A percentile compares a stretch with the other conserved stretches of the same genome.
Evolutionary conservation across 23 tunicate species (phyloP).

Genomic region (Ciona savignyi): DNA sequence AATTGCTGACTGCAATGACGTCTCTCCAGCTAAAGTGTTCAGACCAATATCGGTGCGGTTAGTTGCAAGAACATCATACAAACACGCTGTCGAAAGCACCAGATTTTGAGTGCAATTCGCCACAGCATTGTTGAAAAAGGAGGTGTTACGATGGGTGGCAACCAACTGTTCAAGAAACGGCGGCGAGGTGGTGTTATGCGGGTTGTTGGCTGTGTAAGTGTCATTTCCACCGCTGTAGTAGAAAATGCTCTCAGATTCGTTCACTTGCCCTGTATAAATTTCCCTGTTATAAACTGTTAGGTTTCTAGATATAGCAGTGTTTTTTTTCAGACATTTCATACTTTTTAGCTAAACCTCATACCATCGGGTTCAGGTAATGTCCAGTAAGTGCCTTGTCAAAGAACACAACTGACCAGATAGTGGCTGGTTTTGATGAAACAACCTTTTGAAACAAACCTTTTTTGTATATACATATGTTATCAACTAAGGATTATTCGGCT

Average conservation of each 20-base stretch:
- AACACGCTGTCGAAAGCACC: slow-evolving; percentile 22
- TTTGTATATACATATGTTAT: too few species aligned
- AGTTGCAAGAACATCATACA: slow-evolving; percentile 31
- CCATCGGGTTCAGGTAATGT: too few species aligned
- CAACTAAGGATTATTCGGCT: too few species aligned
- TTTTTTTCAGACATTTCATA: too few species aligned
- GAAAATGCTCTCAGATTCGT: slow-evolving; percentile 31
- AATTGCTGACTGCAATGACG: neutral
- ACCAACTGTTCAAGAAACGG: slow-evolving; percentile 50
- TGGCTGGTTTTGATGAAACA: too few species aligned
- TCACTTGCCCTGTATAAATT: neutral
- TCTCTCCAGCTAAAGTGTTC: slow-evolving; percentile 8
- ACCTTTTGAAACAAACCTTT: too few species aligned
- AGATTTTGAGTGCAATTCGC: slow-evolving; percentile 18
- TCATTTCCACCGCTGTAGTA: slow-evolving; percentile 38
- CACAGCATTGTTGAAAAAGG: slow-evolving; percentile 2
- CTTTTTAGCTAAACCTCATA: too few species aligned
- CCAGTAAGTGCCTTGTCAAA: too few species aligned
- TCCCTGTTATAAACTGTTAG: too few species aligned
- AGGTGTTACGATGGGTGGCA: slow-evolving; percentile 9
- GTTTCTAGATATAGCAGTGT: too few species aligned
- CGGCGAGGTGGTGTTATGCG: slow-evolving; percentile 23
- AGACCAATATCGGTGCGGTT: slow-evolving; percentile 23
- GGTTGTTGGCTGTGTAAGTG: slow-evolving; percentile 29
- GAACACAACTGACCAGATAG: too few species aligned